phyloP scores from a whole-genome alignment of 1,140 invertebrate species.

The Drosophila pseudoananassae region DNA sequence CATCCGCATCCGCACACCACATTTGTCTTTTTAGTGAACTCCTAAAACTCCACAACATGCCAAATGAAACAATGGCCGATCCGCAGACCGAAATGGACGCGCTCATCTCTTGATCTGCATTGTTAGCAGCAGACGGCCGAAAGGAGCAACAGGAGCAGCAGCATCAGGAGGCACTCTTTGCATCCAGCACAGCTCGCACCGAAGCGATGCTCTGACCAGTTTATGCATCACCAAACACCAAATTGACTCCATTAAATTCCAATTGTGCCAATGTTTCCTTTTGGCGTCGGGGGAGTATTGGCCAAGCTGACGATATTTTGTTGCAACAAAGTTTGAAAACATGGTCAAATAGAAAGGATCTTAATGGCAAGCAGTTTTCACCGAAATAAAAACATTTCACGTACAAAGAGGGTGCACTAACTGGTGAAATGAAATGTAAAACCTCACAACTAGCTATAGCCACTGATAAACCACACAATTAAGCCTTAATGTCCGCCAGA shows the following conservation, averaged over 20 bases:
- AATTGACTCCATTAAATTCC: slow-evolving; percentile 83
- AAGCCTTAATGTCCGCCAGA: slow-evolving; percentile 39
- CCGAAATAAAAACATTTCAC: neutral
- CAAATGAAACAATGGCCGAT: slow-evolving; percentile 78
- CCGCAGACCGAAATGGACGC: slow-evolving; percentile 68
- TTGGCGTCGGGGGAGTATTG: slow-evolving; percentile 7
- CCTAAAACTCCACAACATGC: slow-evolving; percentile 56
- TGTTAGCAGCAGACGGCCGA: slow-evolving; percentile 53
- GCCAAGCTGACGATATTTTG: slow-evolving; percentile 18
- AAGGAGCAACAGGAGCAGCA: slow-evolving; percentile 20
- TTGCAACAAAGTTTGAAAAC: slow-evolving; percentile 13
- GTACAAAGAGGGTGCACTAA: neutral
- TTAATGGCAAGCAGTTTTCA: too few species aligned
- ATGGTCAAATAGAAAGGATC: neutral
- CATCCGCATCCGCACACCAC: slow-evolving; percentile 47
- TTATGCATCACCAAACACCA: slow-evolving; percentile 73
- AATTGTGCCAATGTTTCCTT: slow-evolving; percentile 65
- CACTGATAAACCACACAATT: slow-evolving; percentile 25
- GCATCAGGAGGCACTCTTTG: slow-evolving; percentile 18
- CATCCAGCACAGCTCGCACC: slow-evolving; percentile 49
- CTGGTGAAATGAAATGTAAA: neutral
- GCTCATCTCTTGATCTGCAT: slow-evolving; percentile 82
- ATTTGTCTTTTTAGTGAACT: slow-evolving; percentile 74
- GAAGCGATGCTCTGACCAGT: slow-evolving; percentile 54
- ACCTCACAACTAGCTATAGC: slow-evolving; percentile 18